phyloP scores from a whole-genome alignment of 2,888 invertebrate genomes.

The Steinernema carpocapsae region DNA sequence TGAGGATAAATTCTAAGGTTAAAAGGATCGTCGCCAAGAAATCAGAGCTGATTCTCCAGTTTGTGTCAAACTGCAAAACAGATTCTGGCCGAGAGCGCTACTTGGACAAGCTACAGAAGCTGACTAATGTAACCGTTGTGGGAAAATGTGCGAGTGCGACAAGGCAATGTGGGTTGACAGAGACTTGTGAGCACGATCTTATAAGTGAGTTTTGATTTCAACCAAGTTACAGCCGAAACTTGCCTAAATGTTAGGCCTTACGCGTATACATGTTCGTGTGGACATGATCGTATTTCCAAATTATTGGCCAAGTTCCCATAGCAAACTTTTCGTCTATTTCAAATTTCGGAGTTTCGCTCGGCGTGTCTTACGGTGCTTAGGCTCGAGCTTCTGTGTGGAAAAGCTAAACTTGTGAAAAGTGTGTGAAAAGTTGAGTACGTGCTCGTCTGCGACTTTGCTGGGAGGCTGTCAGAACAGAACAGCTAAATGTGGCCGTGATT shows the following conservation, averaged over 20 bases:
- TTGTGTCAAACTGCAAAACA: conserved; percentile 31
- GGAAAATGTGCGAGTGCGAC: conserved; percentile 8
- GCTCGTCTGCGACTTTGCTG: conserved; percentile 8
- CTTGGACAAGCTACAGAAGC: conserved; percentile 21
- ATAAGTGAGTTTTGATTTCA: not conserved
- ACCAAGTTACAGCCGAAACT: not conserved
- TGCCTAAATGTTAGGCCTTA: not conserved
- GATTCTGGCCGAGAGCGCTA: conserved; percentile 13
- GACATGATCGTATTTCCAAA: too few relatives aligned
- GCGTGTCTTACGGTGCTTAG: too few relatives aligned
- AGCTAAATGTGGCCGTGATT: too few relatives aligned
- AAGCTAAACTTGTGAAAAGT: too few relatives aligned
- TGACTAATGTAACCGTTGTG: conserved; percentile 27
- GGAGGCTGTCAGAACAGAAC: conserved; percentile 10
- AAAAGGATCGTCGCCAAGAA: not conserved
- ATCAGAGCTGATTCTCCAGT: conserved; percentile 7
- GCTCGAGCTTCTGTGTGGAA: too few relatives aligned
- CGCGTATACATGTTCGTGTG: too few relatives aligned
- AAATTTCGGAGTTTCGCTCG: too few relatives aligned
- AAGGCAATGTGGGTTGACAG: too few relatives aligned
- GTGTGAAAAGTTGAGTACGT: too few relatives aligned
- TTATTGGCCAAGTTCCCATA: too few relatives aligned
- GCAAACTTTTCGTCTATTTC: too few relatives aligned
- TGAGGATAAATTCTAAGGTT: not conserved
- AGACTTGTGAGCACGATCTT: conserved; percentile 1